Conservation (phyloP, 1,140 invertebrate genomes). For the Neuroterus valhalla region DNA sequence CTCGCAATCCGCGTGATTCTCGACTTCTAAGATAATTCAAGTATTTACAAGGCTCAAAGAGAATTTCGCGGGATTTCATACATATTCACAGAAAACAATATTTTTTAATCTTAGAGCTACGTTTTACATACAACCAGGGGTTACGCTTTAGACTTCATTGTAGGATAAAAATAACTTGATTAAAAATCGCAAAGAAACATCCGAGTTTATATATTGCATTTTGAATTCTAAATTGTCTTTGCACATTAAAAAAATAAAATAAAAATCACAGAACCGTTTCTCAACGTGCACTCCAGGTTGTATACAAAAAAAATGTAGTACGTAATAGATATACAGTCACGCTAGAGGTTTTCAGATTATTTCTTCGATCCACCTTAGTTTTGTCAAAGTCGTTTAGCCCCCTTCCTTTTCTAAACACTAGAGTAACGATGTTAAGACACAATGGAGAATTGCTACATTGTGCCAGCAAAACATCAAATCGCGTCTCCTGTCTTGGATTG, state of each 20-base stretch:
- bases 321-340: slow-evolving; percentile 7
- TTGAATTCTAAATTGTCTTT: neutral
- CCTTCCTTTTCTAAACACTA: neutral
- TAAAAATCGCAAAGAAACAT: slow-evolving; percentile 2
- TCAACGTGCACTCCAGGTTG: neutral
- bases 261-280: slow-evolving; percentile 13
- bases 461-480: slow-evolving; percentile 7
- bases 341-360: neutral
- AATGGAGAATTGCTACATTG: neutral
- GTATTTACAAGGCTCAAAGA: neutral
- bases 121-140: neutral
- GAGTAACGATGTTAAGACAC: neutral
- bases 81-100: neutral
- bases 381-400: slow-evolving; percentile 11
- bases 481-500: neutral
- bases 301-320: neutral
- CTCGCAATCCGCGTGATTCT: neutral
- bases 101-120: neutral
- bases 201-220: neutral
- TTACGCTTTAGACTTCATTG: neutral
- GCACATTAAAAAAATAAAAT: neutral
- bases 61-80: neutral
- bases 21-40: neutral
- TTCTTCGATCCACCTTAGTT: slow-evolving; percentile 20
- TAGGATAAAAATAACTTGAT: neutral